Evolutionary conservation across 1,140 invertebrate genomes (phyloP).

Genomic region (Parasteatoda tepidariorum): DNA sequence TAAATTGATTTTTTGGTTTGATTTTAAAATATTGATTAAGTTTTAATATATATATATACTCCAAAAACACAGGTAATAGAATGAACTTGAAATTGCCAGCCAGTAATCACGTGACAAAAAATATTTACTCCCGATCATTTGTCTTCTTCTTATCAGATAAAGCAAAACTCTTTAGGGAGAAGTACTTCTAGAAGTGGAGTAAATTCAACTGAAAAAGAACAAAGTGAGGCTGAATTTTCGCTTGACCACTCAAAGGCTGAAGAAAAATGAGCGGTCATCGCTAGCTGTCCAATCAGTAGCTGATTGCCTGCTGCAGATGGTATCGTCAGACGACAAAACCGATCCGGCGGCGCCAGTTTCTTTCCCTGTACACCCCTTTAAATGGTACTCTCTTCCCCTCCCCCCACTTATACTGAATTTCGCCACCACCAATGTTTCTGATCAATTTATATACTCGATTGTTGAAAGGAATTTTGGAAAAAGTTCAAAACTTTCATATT

Average conservation of each 20-base stretch:
- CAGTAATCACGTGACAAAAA: too few species aligned
- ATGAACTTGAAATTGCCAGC: too few species aligned
- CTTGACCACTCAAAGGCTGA: not conserved
- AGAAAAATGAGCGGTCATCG: slow-evolving; percentile 54
- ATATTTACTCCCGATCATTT: too few species aligned
- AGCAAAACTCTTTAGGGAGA: not conserved
- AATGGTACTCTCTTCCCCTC: not conserved
- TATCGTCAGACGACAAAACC: slow-evolving; percentile 54
- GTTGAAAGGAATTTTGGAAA: too few species aligned
- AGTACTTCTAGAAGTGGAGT: not conserved
- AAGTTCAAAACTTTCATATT: too few species aligned
- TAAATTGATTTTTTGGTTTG: too few species aligned
- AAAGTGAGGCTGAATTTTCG: not conserved
- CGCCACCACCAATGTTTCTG: not conserved
- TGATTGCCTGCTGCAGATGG: slow-evolving; percentile 53
- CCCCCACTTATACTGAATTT: not conserved
- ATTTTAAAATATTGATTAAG: too few species aligned
- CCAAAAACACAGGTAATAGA: too few species aligned
- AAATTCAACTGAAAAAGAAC: not conserved
- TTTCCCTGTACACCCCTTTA: slow-evolving; percentile 13
- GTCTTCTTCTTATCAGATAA: too few species aligned
- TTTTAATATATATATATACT: too few species aligned
- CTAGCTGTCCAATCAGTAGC: slow-evolving; percentile 51
- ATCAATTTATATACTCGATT: too few species aligned
- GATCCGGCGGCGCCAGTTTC: slow-evolving; percentile 33